Evolutionary conservation across 2,113 vertebrate genomes (phyloP), one percentile per base, ranked within the genome.

Genomic region (Pipa parva): DNA sequence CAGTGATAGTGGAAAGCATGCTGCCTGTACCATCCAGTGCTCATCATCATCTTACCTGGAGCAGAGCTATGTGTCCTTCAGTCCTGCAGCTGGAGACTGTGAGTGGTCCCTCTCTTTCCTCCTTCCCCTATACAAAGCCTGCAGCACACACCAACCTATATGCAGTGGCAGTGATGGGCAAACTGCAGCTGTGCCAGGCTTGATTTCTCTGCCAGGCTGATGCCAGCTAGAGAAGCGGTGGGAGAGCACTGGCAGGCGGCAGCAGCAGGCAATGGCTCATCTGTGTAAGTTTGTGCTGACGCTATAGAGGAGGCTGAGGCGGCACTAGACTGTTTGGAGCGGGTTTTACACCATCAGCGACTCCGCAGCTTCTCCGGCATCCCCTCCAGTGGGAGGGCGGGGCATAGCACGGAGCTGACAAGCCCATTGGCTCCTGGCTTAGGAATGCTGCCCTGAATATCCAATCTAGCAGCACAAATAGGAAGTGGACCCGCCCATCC

Each of bases 281-380:
- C 63, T 67, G 61, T 71, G 27, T 69, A 85, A 85, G 83, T 88
- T 87, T 76, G 46, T 5, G 51, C 72, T 42, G 72, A 73, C 49
- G 72, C 68, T 27, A 65, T 54, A 73, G 59, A n/a, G 37, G n/a
- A 62, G 49, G 33, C 12, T 25, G 63, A 60, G 68, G 63, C 64
- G 58, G 71, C 76, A 78, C 80, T 68, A 83, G 81, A 81, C 77
- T 82, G 78, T 73, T 85, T 84, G 81, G 81, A 81, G 80, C 76
- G 75, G 29, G 80, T 86, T n/a, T n/a, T n/a, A 82, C 86, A 78
- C 84, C 86, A 79, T 84, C 85, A 80, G 88, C 88, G n/a, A 90
- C 84, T 74, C 87, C 73, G 88, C 88, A 84, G 85, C 89, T 89
- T 82, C 88, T 81, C 85, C 78, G 92, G 93, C 93, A 91, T 94